Evolutionary conservation across 2,888 invertebrate species (phyloP).

Genomic region (Acleris emargana): DNA sequence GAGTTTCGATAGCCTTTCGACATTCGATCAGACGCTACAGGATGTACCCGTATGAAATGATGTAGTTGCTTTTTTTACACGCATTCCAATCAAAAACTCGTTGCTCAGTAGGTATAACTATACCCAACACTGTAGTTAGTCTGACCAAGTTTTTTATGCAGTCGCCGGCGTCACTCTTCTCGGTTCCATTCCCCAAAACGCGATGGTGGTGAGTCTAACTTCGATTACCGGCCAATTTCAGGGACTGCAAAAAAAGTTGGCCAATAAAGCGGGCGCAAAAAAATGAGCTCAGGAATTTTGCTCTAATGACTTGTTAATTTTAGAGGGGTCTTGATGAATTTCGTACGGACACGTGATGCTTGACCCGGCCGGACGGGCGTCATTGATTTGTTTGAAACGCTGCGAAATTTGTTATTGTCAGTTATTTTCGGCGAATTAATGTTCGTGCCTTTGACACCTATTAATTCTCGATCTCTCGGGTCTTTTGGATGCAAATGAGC

Average conservation of each 20-base stretch:
- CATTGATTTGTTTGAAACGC: slow-evolving; percentile 17
- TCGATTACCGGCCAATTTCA: slow-evolving; percentile 23
- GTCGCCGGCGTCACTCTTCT: slow-evolving; percentile 25
- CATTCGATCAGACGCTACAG: slow-evolving; percentile 47
- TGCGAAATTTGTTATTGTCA: slow-evolving; percentile 26
- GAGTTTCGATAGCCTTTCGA: slow-evolving; percentile 33
- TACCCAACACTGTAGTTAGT: slow-evolving; percentile 34
- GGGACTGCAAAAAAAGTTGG: slow-evolving; percentile 29
- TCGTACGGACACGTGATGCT: slow-evolving; percentile 59
- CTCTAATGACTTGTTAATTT: slow-evolving; percentile 77
- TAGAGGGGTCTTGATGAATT: slow-evolving; percentile 69
- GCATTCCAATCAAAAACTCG: slow-evolving; percentile 77
- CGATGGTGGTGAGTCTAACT: slow-evolving; percentile 30
- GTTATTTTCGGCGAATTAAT: slow-evolving; percentile 20
- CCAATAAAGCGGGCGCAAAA: slow-evolving; percentile 50
- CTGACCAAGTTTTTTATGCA: slow-evolving; percentile 37
- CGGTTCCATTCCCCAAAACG: slow-evolving; percentile 32
- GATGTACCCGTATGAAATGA: slow-evolving; percentile 61
- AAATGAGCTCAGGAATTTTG: slow-evolving; percentile 70
- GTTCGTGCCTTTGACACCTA: slow-evolving; percentile 26
- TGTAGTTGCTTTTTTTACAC: slow-evolving; percentile 71
- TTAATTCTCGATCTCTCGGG: slow-evolving; percentile 28
- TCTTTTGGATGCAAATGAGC: slow-evolving; percentile 32
- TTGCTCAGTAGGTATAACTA: slow-evolving; percentile 48
- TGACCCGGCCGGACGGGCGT: slow-evolving; percentile 40